Conservation (phyloP, 2,888 invertebrate genomes). For the Cerastoderma edule region DNA sequence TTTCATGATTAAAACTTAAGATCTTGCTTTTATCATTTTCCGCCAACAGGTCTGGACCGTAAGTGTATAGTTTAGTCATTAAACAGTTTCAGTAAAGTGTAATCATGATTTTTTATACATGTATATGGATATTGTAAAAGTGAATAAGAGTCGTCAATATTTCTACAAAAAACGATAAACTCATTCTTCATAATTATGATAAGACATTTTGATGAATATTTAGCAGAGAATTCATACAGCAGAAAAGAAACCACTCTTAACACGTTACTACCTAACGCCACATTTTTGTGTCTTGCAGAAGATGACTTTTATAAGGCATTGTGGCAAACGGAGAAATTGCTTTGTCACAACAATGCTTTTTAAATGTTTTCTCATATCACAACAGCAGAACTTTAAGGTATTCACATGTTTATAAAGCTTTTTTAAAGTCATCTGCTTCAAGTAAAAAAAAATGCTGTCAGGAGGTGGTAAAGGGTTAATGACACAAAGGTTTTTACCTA, state of each 20-base stretch:
- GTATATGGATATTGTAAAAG: neutral
- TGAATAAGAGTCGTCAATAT: neutral
- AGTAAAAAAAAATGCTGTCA: too few relatives aligned
- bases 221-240: neutral
- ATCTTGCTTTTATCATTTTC: conserved; percentile 12
- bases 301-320: neutral
- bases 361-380: too few relatives aligned
- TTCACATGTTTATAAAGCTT: too few relatives aligned
- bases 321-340: neutral
- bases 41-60: conserved; percentile 29
- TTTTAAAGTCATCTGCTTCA: too few relatives aligned
- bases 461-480: too few relatives aligned
- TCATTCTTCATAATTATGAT: neutral
- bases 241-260: neutral
- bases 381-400: too few relatives aligned
- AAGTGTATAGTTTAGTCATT: conserved; percentile 11
- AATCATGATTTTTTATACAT: neutral
- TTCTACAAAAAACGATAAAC: neutral
- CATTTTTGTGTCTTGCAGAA: too few relatives aligned
- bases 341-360: too few relatives aligned
- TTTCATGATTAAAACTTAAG: too few relatives aligned
- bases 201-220: neutral
- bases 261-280: too few relatives aligned
- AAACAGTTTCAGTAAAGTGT: too few relatives aligned
- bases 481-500: too few relatives aligned